Evolutionary conservation across 2,797 vertebrate genomes (phyloP), one percentile per base, ranked within the genome.

Genomic region (Poliocrania exsul): DNA sequence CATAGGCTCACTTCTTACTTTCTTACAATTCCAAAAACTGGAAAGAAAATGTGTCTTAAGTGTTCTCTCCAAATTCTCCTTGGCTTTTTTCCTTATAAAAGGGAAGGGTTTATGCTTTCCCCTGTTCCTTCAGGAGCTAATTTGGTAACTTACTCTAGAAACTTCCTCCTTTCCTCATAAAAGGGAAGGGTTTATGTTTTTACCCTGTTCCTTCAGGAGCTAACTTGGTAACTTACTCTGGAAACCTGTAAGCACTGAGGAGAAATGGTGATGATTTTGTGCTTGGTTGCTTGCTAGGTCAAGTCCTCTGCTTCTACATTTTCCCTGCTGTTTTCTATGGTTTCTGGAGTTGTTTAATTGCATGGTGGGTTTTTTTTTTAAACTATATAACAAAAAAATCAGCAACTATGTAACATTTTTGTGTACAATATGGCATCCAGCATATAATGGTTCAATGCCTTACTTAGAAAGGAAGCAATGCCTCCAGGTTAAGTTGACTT

Each of bases 401-500:
- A 73, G n/a, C 9, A 66, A 54, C 11, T 8, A 2, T 10, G 11
- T 56, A 73, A 44, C 11, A 47, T 31, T 82, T 92, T 51, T 38
- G 9, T 61, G n/a, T 40, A 44, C n/a, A 61, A 3, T 20, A 21
- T 5, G 1, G 6, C 10, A 86, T 58, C 26, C 20, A 56, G 31
- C 11, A 50, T 18, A 21, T 17, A 67, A 53, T 25, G 19, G 6
- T 74, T 87, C 49, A 65, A 4, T 54, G 14, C 11, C 3, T 90
- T 67, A 61, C 10, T 47, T 47, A 51, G 42, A 90, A 67, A 65
- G 31, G 46, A 74, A 72, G 54, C 2, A 67, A 67, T 8, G 26
- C 23, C 60, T 8, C 10, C 29, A 66, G 18, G 5, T 40, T 6
- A 70, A 77, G 8, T 0, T 72, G 11, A 0, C 33, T 29, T 54